Evolutionary conservation across 2,797 vertebrate genomes (phyloP).

Genomic region (Cuculus canorus): DNA sequence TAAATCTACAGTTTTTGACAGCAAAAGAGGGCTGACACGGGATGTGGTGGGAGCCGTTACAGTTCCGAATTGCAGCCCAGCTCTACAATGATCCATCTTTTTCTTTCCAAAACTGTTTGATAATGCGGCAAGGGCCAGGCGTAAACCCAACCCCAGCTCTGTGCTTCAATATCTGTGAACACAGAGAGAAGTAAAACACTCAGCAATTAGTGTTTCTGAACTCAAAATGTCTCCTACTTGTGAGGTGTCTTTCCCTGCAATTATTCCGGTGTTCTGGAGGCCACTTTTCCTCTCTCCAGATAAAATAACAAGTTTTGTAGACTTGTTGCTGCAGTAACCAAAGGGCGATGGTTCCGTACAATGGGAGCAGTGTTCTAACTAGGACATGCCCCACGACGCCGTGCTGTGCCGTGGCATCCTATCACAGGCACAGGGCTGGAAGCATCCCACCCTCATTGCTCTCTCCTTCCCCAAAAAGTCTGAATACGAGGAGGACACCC

Average conservation of each 20-base stretch:
- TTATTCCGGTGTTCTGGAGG: neutral
- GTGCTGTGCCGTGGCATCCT: constrained; percentile 23
- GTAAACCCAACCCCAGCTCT: neutral
- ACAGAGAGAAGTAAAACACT: neutral
- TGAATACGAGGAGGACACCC: neutral
- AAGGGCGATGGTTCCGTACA: constrained; percentile 15
- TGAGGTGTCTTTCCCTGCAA: neutral
- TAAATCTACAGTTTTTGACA: neutral
- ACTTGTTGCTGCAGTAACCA: constrained; percentile 60
- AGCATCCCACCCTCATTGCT: neutral
- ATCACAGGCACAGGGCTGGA: neutral
- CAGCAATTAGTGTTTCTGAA: rapidly evolving
- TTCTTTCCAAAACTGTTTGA: rapidly evolving
- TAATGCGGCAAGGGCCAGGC: rapidly evolving
- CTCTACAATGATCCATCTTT: rapidly evolving
- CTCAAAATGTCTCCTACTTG: neutral
- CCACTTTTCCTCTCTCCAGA: neutral
- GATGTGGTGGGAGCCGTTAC: rapidly evolving
- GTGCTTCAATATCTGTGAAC: rapidly evolving
- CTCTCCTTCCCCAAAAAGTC: neutral
- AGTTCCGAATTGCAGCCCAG: neutral
- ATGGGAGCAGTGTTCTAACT: constrained; percentile 66
- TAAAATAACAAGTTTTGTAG: constrained; percentile 49
- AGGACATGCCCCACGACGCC: constrained; percentile 23
- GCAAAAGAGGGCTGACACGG: neutral